Evolutionary conservation across 1,140 invertebrate genomes (phyloP), one percentile per base, ranked within the genome.

Genomic region (Zaprionus africanus): DNA sequence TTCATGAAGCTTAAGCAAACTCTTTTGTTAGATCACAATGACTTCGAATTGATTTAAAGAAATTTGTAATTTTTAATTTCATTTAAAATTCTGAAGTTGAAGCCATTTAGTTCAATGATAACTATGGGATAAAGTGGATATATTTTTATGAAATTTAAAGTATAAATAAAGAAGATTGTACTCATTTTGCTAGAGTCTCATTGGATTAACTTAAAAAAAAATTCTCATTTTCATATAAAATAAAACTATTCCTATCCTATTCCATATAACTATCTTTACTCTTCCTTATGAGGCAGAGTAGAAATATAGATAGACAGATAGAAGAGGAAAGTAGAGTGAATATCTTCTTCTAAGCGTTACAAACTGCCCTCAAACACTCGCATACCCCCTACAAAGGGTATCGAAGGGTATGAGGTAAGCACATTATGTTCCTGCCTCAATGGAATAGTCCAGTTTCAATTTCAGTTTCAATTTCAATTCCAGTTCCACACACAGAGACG

Each of bases 361-460:
- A 34, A 34, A 34, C 31, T 11, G 31, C 31, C 7, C 31, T 31
- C 3, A 11, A 9, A 9, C 9, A 11, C 9, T 1, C 9, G 31
- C 3, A 15, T 12, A 38, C 36, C 13, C 36, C 13, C 12, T 15
- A n/a, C 41, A 17, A 17, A 46, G n/a, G 41, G 38, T n/a, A 41
- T n/a, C n/a, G 15, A 5, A n/a, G n/a, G n/a, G 15, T 41, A 41
- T 34, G 5, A n/a, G 15, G 9, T 49, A 0, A 4, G 4, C 46
- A 13, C n/a, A 5, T 51, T 51, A 12, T 51, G 46, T 51, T 51
- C 19, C 46, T 51, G 22, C 11, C 46, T 24, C 46, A 24, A 12
- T 24, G 46, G 11, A 19, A 85, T 86, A 87, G 82, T 86, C 80
- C 84, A 86, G 82, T 72, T 73, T 58, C 43, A 31, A 36, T 60